Percentiles rank a stretch among this genome's conserved stretches.
Conservation (phyloP, 2,797 vertebrate species). For the Paedocypris micromegethes region DNA sequence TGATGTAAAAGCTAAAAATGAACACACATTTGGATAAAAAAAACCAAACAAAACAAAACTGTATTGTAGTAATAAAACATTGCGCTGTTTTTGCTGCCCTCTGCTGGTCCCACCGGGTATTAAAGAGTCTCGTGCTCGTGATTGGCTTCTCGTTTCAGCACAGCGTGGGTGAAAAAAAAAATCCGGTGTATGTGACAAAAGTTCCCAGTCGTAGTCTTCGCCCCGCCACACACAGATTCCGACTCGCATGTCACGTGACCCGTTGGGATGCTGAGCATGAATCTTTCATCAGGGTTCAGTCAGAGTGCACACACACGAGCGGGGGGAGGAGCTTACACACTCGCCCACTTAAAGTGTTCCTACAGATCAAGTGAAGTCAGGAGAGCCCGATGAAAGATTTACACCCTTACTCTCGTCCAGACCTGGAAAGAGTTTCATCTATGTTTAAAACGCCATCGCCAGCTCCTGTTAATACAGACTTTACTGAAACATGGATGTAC, state of each 20-base stretch:
- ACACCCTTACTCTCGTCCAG: slow-evolving; percentile 57
- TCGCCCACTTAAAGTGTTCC: slow-evolving; percentile 28
- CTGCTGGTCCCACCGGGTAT: slow-evolving; percentile 37
- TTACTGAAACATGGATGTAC: slow-evolving; percentile 61
- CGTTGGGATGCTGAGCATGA: slow-evolving; percentile 26
- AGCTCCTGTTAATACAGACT: slow-evolving; percentile 61
- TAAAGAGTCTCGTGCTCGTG: slow-evolving; percentile 10
- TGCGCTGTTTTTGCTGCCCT: slow-evolving; percentile 44
- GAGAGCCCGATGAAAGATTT: slow-evolving; percentile 67
- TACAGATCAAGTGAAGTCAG: slow-evolving; percentile 66
- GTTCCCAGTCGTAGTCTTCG: slow-evolving; percentile 3
- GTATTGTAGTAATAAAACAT: slow-evolving; percentile 1
- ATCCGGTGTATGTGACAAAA: slow-evolving; percentile 18
- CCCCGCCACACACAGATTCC: slow-evolving; percentile 10
- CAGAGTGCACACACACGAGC: slow-evolving; percentile 41
- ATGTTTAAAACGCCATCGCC: slow-evolving; percentile 68
- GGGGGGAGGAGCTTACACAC: slow-evolving; percentile 40
- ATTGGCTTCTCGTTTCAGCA: slow-evolving; percentile 16
- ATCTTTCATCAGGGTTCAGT: slow-evolving; percentile 51
- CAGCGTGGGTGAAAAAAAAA: slow-evolving; percentile 26
- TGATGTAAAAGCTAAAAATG: neutral
- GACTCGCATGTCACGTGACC: slow-evolving; percentile 18
- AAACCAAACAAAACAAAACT: neutral
- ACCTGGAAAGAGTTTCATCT: slow-evolving; percentile 64
- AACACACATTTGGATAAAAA: neutral